phyloP scores from a whole-genome alignment of 35 echinoderm and acorn worm species.

The Lytechinus variegatus region DNA sequence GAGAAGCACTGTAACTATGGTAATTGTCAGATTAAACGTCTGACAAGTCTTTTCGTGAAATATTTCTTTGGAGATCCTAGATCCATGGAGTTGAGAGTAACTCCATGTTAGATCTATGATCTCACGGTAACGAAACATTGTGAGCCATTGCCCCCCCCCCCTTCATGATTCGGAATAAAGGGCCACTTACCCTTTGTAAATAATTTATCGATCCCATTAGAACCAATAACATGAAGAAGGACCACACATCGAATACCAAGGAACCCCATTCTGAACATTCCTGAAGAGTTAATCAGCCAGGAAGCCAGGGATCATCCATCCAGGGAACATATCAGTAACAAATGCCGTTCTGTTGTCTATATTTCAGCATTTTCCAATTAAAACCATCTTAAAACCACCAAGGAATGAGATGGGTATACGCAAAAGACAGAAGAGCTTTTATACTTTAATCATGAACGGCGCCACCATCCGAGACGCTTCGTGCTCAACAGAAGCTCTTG shows the following conservation, averaged over 20 bases:
- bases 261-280: background rate
- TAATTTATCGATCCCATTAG: background rate
- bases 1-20: too few species aligned
- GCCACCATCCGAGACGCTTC: too few species aligned
- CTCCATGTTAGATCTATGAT: too few species aligned
- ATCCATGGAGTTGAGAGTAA: too few species aligned
- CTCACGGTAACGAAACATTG: background rate
- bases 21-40: too few species aligned
- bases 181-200: background rate
- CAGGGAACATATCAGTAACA: background rate
- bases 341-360: background rate
- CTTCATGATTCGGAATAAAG: background rate
- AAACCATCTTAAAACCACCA: background rate
- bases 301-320: background rate
- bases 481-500: too few species aligned
- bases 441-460: too few species aligned
- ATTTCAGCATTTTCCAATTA: background rate
- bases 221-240: background rate
- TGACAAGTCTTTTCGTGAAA: too few species aligned
- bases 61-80: too few species aligned
- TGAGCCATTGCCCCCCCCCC: background rate
- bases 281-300: background rate
- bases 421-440: too few species aligned
- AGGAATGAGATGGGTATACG: background rate
- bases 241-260: background rate